A percentile compares a stretch with the other conserved stretches of the same genome.
These are phyloP conservation scores for Sternotherus odoratus DNA, from an alignment of 2,797 vertebrate genomes.

Conservation along the genomic window DNA sequence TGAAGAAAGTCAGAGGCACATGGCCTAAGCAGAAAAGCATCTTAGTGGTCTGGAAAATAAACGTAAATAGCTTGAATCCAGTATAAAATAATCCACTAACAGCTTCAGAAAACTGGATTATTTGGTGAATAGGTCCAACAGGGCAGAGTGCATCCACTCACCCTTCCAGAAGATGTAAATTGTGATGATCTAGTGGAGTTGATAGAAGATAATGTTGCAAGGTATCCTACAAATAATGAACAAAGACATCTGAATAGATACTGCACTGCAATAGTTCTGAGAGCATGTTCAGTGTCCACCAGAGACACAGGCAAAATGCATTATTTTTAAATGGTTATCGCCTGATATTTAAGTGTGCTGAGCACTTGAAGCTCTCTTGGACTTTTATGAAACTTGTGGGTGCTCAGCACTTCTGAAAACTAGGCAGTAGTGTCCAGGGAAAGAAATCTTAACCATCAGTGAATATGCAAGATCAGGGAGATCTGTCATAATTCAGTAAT, in stretches of 20 bases:
- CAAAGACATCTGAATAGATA: not conserved
- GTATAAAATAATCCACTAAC: no score
- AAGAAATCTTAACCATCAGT: not conserved
- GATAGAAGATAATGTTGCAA: not conserved
- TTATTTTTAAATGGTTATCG: not conserved
- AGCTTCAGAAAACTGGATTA: no score
- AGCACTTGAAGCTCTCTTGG: no score
- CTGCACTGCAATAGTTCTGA: not conserved
- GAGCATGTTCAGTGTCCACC: not conserved
- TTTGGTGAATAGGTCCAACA: no score
- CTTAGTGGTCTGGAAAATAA: no score
- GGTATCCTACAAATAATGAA: not conserved
- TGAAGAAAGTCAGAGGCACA: no score
- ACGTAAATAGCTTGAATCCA: no score
- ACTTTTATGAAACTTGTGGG: not conserved
- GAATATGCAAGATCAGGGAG: no score
- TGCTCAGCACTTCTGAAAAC: not conserved
- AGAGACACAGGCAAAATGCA: not conserved
- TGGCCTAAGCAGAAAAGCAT: no score
- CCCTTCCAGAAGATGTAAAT: not conserved
- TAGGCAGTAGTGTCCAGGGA: not conserved
- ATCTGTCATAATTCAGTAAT: no score
- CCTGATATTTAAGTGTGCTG: no score
- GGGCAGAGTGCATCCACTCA: no score
- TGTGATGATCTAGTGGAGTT: not conserved